phyloP scores from a whole-genome alignment of 2,113 vertebrate genomes.

The Anseranas semipalmata region DNA sequence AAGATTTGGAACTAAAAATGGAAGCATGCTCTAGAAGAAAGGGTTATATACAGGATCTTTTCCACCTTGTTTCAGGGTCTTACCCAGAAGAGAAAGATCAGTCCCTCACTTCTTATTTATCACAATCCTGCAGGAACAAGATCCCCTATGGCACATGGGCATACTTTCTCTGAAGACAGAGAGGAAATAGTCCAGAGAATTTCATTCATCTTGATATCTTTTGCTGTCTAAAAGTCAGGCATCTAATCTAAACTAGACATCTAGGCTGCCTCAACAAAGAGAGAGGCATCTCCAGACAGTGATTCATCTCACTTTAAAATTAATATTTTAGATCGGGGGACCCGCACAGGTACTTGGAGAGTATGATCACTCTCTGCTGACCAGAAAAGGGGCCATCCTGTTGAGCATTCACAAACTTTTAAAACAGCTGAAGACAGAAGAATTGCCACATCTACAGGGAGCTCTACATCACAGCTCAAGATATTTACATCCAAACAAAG shows the following conservation, averaged over 20 bases:
- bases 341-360: not conserved
- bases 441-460: not conserved
- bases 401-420: not conserved
- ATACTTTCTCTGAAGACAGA: not conserved
- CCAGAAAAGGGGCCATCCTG: not conserved
- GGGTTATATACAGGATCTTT: not conserved
- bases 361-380: not conserved
- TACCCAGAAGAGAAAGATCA: not conserved
- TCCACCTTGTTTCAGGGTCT: not conserved
- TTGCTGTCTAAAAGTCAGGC: slow-evolving; percentile 25
- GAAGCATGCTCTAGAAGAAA: slow-evolving; percentile 22
- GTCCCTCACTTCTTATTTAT: not conserved
- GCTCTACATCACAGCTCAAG: not conserved
- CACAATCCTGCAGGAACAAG: not conserved
- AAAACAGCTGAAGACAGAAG: not conserved
- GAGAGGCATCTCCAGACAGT: slow-evolving; percentile 33
- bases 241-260: slow-evolving; percentile 63
- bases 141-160: not conserved
- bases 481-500: not conserved
- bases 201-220: slow-evolving; percentile 31
- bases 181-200: not conserved
- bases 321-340: not conserved
- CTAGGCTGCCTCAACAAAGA: slow-evolving; percentile 23
- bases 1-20: slow-evolving; percentile 2
- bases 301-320: slow-evolving; percentile 43